These are phyloP conservation scores for Xiphias gladius DNA, from an alignment of 2,113 vertebrate genomes.

Conservation along the genomic window DNA sequence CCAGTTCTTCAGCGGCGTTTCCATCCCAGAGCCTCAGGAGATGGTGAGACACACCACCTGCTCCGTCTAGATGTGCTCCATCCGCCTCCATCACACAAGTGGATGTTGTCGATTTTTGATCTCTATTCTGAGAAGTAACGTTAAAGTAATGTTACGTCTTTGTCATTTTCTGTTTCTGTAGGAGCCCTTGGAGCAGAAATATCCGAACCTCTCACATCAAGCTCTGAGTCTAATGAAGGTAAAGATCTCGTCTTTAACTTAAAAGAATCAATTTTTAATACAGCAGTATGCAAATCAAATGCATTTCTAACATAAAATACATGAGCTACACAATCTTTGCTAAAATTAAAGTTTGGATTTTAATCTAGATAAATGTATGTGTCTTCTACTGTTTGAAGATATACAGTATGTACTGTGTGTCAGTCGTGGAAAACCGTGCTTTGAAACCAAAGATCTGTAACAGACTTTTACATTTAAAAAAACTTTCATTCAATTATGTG, in stretches of 20 bases:
- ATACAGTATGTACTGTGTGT: too few species aligned
- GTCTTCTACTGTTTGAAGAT: too few species aligned
- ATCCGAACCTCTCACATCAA: constrained; percentile 88
- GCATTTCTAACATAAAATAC: not conserved
- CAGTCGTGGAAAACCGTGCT: too few species aligned
- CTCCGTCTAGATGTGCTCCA: not conserved
- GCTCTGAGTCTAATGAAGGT: constrained; percentile 95
- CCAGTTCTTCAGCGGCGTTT: constrained; percentile 95
- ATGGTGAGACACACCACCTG: constrained; percentile 84
- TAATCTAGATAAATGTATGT: too few species aligned
- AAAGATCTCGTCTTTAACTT: constrained; percentile 43
- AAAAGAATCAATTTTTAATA: not conserved
- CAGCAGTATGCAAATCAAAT: not conserved
- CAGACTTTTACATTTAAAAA: not conserved
- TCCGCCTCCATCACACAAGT: not conserved
- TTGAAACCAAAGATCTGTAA: not conserved
- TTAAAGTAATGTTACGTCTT: not conserved
- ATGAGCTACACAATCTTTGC: not conserved
- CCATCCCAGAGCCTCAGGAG: constrained; percentile 92
- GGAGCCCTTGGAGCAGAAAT: constrained; percentile 93
- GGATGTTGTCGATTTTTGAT: not conserved
- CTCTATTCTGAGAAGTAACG: not conserved
- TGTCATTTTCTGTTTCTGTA: constrained; percentile 62
- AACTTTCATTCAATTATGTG: too few species aligned
- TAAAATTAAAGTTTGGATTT: too few species aligned